These are phyloP conservation scores for Hapalemur alaotrensis DNA, from an alignment of 2,797 vertebrate genomes.

Conservation along the genomic window DNA sequence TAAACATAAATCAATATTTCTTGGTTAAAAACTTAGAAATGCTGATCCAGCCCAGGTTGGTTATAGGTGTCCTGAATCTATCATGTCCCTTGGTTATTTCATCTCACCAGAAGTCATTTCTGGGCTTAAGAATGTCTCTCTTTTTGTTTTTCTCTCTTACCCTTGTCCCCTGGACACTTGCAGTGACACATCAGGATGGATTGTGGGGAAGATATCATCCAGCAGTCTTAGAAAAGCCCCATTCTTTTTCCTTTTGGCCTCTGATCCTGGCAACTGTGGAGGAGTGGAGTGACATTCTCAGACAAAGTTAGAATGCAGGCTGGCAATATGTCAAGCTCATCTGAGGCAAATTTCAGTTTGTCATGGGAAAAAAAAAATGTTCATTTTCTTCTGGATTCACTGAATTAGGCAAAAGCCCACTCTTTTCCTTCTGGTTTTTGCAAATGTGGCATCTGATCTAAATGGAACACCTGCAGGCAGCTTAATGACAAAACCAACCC, in stretches of 20 bases:
- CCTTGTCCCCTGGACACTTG: slow-evolving; percentile 10
- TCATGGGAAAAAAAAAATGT: slow-evolving; percentile 61
- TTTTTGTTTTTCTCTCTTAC: slow-evolving; percentile 39
- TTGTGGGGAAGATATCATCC: slow-evolving; percentile 52
- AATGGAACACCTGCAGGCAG: slow-evolving; percentile 76
- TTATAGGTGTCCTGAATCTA: slow-evolving; percentile 77
- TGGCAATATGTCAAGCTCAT: slow-evolving; percentile 69
- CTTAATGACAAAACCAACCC: slow-evolving; percentile 75
- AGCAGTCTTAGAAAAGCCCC: slow-evolving; percentile 62
- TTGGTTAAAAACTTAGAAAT: slow-evolving; percentile 87
- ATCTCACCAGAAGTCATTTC: slow-evolving; percentile 59
- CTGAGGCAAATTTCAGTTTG: slow-evolving; percentile 77
- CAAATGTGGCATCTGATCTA: slow-evolving; percentile 75
- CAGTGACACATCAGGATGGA: slow-evolving; percentile 48
- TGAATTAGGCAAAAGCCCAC: slow-evolving; percentile 76
- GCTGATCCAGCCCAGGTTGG: slow-evolving; percentile 83
- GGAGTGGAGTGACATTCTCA: slow-evolving; percentile 61
- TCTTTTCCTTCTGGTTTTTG: slow-evolving; percentile 73
- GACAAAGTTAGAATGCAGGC: slow-evolving; percentile 69
- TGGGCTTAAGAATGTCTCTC: slow-evolving; percentile 50
- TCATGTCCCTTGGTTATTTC: slow-evolving; percentile 75
- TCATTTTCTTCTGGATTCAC: slow-evolving; percentile 71
- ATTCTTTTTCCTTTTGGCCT: slow-evolving; percentile 59
- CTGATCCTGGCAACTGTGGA: slow-evolving; percentile 57
- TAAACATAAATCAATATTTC: slow-evolving; percentile 88